A percentile compares a stretch with the other conserved stretches of the same genome.
These are phyloP conservation scores for Darevskia nairensis DNA, from an alignment of 2,797 vertebrate species.

Conservation along the genomic window DNA sequence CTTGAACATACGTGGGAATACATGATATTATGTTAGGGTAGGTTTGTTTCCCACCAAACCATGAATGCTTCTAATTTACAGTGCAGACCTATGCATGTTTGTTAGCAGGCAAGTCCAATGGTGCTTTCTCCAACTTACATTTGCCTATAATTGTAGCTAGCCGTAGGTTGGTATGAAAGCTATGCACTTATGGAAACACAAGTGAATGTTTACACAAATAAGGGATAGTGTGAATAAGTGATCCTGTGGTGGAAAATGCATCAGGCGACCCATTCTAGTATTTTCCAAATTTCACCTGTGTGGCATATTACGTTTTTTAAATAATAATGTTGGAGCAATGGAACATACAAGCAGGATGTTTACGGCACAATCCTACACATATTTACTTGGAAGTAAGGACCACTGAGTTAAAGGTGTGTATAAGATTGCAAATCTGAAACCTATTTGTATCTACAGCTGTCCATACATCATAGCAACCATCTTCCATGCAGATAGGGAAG, in stretches of 20 bases:
- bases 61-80: background rate
- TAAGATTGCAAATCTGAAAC: background rate
- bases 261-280: background rate
- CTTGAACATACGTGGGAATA: background rate
- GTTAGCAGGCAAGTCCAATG: background rate
- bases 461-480: background rate
- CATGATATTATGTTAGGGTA: background rate
- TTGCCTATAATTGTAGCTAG: background rate
- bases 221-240: background rate
- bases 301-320: background rate
- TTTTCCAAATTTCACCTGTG: constrained; percentile 21
- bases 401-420: background rate
- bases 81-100: no score
- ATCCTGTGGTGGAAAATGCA: background rate
- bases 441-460: background rate
- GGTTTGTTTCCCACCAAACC: background rate
- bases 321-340: constrained; percentile 19
- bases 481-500: constrained; percentile 6
- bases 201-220: background rate
- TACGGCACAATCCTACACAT: background rate
- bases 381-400: background rate
- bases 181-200: background rate
- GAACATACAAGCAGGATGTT: constrained; percentile 1
- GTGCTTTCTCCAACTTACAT: background rate
- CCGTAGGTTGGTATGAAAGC: background rate